Evolutionary conservation across 2,113 vertebrate genomes (phyloP), one percentile per base, ranked within the genome.

Genomic region (Sapayoa aenigma): DNA sequence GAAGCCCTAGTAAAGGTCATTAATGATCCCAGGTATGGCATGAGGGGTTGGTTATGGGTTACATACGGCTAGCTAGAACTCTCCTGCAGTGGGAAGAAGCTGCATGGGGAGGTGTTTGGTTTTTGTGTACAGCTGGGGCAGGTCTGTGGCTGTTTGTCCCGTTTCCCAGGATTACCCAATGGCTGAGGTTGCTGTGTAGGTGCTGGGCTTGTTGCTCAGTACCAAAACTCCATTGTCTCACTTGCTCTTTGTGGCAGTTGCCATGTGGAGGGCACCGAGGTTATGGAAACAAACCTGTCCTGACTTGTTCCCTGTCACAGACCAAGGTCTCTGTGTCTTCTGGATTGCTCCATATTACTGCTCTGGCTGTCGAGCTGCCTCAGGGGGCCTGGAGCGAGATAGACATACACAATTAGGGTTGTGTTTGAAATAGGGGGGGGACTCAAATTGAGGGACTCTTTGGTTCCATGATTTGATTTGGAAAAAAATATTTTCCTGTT

Each of bases 1-100:
- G 97, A 97, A 56, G 98, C 99, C 14, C 98, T 99, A 89, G 96
- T 98, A 47, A 98, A 97, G 65, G 96, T 99, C 92, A 99, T 99
- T 92, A 98, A 98, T 86, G 98, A 99, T 73, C 97, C 96, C 97
- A 99, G 99, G 99, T 99, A 97, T 95, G 96, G 37, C 44, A n/a
- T 9, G 31, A 60, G 17, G 0, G 0, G 2, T 27, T 19, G 8
- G 30, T 67, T 46, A 25, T 1, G 11, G 0, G 4, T 25, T 31
- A 50, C 47, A 20, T 68, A 9, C 5, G 46, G 8, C 4, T 30
- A 1, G 14, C 33, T 2, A 17, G 69, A 74, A 8, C 18, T 6
- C 73, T 73, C 11, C 13, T 50, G 46, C 16, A 12, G 58, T 39
- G 62, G 47, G 1, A 14, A 25, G 42, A 50, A 21, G 8, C 7